Evolutionary conservation across 2,113 vertebrate species (phyloP).

Genomic region (Pandion haliaetus): DNA sequence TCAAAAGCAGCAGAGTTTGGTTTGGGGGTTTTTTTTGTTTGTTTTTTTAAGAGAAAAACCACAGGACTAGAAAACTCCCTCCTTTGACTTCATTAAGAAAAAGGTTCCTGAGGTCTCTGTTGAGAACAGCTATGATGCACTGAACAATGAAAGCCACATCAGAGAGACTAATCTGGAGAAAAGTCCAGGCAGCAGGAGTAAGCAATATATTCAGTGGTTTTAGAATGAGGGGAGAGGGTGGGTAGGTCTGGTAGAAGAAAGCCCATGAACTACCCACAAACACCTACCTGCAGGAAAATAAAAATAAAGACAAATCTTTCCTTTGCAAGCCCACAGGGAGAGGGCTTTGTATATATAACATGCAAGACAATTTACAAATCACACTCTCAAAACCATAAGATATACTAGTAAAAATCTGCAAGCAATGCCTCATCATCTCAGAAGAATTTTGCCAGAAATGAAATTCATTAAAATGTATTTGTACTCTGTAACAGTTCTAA

Average conservation of each 20-base stretch:
- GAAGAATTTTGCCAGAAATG: background rate
- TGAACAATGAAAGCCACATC: background rate
- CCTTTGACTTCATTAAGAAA: background rate
- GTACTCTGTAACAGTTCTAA: background rate
- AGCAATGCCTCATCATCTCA: background rate
- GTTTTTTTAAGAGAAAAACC: background rate
- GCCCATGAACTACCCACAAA: background rate
- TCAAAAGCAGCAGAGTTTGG: background rate
- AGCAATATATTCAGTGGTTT: background rate
- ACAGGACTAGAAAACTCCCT: background rate
- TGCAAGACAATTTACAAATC: background rate
- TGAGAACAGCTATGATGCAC: background rate
- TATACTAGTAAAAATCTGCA: background rate
- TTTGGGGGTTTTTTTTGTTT: background rate
- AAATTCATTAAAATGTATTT: background rate
- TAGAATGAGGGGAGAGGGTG: background rate
- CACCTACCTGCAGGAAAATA: background rate
- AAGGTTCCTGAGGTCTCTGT: background rate
- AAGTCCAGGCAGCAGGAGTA: background rate
- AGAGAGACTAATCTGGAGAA: background rate
- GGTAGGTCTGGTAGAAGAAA: background rate
- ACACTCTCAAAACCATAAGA: background rate
- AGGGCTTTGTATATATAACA: background rate
- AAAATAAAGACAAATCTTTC: background rate
- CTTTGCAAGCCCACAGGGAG: background rate